Evolutionary conservation across 2,113 vertebrate genomes (phyloP).

Genomic region (Halichoeres trimaculatus): DNA sequence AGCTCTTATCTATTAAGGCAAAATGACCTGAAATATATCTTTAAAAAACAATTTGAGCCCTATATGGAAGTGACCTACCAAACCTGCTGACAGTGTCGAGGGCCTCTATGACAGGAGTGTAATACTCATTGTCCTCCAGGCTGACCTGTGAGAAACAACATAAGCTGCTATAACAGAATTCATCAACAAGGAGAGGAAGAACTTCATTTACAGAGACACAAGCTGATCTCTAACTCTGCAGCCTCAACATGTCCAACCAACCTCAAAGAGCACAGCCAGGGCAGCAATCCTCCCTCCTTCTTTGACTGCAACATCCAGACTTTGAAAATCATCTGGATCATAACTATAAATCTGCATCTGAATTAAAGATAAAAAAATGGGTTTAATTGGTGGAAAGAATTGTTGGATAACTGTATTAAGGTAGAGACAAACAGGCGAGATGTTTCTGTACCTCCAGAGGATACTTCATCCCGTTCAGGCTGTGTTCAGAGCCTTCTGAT

Average conservation of each 20-base stretch:
- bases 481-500: slow-evolving; percentile 95
- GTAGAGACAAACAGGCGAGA: not conserved
- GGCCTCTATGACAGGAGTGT: slow-evolving; percentile 87
- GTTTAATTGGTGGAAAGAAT: not conserved
- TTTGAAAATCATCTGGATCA: slow-evolving; percentile 85
- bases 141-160: slow-evolving; percentile 83
- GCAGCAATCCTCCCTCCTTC: slow-evolving; percentile 89
- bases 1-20: too few relatives aligned
- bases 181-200: not conserved
- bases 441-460: slow-evolving; percentile 89
- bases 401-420: not conserved
- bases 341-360: slow-evolving; percentile 98
- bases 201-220: not conserved
- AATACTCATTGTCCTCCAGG: slow-evolving; percentile 88
- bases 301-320: slow-evolving; percentile 89
- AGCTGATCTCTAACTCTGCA: not conserved
- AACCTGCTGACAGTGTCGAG: slow-evolving; percentile 92
- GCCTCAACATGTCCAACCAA: slow-evolving; percentile 61
- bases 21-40: too few relatives aligned
- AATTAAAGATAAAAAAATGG: not conserved
- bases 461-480: slow-evolving; percentile 92
- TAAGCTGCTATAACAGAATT: not conserved
- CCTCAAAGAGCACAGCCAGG: slow-evolving; percentile 93
- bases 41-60: too few relatives aligned
- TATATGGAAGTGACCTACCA: slow-evolving; percentile 81